These are phyloP conservation scores for Linyphia triangularis DNA, from an alignment of 2,888 invertebrate species.

Conservation along the genomic window DNA sequence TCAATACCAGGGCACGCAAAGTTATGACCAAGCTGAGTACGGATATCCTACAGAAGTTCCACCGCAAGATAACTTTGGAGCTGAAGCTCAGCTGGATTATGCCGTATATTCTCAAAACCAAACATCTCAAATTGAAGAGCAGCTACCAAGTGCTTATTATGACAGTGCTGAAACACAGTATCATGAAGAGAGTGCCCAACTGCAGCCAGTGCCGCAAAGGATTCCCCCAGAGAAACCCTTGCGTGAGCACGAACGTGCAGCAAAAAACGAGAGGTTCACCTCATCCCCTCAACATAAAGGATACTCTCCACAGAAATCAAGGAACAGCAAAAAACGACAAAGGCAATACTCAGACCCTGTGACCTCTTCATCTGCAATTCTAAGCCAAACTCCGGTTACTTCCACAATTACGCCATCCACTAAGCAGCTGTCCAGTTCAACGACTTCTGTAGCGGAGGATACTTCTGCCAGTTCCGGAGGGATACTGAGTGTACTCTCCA, in stretches of 20 bases:
- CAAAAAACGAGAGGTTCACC: slow-evolving; percentile 45
- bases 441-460: slow-evolving; percentile 59
- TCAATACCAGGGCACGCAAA: not conserved
- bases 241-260: slow-evolving; percentile 53
- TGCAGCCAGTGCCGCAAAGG: not conserved
- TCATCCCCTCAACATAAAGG: slow-evolving; percentile 53
- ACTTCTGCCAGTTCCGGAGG: slow-evolving; percentile 46
- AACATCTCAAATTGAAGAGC: not conserved
- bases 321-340: slow-evolving; percentile 40
- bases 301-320: slow-evolving; percentile 60
- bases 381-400: slow-evolving; percentile 27
- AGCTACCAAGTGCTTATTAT: slow-evolving; percentile 12
- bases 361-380: slow-evolving; percentile 49
- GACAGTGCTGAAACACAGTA: not conserved
- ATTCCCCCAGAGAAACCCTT: slow-evolving; percentile 61
- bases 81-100: not conserved
- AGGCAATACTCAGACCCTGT: slow-evolving; percentile 69
- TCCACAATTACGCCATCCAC: slow-evolving; percentile 37
- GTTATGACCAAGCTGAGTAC: not conserved
- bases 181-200: not conserved
- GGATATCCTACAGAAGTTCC: slow-evolving; percentile 7
- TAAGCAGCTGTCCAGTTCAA: slow-evolving; percentile 62
- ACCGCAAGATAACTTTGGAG: slow-evolving; percentile 6
- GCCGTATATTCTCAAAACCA: not conserved
- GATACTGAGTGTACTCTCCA: slow-evolving; percentile 74